Base-by-base conservation (phyloP, 2,113 vertebrate species). In the Chloropsis cyanopogon region DNA sequence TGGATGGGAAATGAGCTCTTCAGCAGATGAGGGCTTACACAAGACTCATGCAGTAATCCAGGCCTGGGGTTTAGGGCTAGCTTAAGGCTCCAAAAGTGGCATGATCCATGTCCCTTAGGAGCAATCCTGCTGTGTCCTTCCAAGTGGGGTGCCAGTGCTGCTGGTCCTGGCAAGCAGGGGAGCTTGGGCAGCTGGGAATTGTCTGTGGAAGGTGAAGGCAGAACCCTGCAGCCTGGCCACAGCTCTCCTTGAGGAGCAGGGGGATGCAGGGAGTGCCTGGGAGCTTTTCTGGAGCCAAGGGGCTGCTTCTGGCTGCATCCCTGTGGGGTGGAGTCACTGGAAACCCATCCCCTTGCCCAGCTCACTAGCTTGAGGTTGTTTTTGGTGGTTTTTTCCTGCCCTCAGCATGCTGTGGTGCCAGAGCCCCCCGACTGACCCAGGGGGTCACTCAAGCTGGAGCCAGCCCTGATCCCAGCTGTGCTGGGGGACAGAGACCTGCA, bases 361-460 rank as follows among this genome's bases (percentile, higher is more conserved):
- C 35, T 63, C 57, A 4, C 14, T 8, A 39, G 20, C 6, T 4
- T 26, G 71, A 60, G 63, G 66, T 15, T 72, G 53, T 9, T 64
- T 64, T 6, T 31, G 24, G 49, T 47, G 59, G 59, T 3, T 39
- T 90, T 87, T 33, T 60, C 80, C 63, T 28, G 4, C 29, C 17
- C 3, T 6, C 50, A 80, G 44, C 14, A 5, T 16, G 26, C 26
- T 83, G 26, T 56, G 59, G 57, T 24, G 12, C 20, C 80, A 77
- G 53, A 64, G 66, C 3, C 12, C 46, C 53, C 11, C n/a, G 31
- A 15, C 11, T 0, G 0, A 53, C 12, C n/a, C 57, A 22, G 0
- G 3, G 29, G 4, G 54, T 8, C 80, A n/a, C 15, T 21, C 44
- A 47, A 17, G 21, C 53, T 65, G 15, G 18, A 46, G 68, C 63